phyloP scores from a whole-genome alignment of 2,113 vertebrate species.

The Thryonomys swinderianus region DNA sequence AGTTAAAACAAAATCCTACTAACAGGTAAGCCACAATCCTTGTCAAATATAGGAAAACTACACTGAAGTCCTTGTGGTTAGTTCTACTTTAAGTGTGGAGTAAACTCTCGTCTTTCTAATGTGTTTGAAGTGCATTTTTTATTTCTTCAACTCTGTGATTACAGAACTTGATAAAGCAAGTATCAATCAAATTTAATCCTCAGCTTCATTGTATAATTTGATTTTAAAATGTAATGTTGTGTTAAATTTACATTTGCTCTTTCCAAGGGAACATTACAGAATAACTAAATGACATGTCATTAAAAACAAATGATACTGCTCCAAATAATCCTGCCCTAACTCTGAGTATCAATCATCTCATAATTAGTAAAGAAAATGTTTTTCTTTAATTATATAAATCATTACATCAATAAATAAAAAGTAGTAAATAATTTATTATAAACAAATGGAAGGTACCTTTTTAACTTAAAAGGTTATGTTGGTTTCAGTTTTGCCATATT shows the following conservation, averaged over 20 bases:
- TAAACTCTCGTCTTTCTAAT: not conserved
- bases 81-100: not conserved
- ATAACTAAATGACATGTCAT: conserved; percentile 30
- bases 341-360: conserved; percentile 41
- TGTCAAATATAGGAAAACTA: not conserved
- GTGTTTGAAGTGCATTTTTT: not conserved
- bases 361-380: conserved; percentile 47
- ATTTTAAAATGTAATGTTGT: conserved; percentile 50
- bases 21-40: not conserved
- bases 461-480: not conserved
- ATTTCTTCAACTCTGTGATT: not conserved
- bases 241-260: conserved; percentile 32
- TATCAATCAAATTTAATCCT: conserved; percentile 13
- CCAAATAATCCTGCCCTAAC: conserved; percentile 49
- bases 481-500: conserved; percentile 25
- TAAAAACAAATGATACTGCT: conserved; percentile 52
- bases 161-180: conserved; percentile 6
- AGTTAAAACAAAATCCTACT: not conserved
- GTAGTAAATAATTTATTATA: conserved; percentile 14
- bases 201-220: not conserved
- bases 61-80: not conserved
- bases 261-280: conserved; percentile 44
- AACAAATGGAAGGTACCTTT: not conserved
- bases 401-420: conserved; percentile 37
- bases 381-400: conserved; percentile 57